These are phyloP conservation scores for Gnatocerus cornutus DNA, from an alignment of 2,888 invertebrate species.

Conservation along the genomic window DNA sequence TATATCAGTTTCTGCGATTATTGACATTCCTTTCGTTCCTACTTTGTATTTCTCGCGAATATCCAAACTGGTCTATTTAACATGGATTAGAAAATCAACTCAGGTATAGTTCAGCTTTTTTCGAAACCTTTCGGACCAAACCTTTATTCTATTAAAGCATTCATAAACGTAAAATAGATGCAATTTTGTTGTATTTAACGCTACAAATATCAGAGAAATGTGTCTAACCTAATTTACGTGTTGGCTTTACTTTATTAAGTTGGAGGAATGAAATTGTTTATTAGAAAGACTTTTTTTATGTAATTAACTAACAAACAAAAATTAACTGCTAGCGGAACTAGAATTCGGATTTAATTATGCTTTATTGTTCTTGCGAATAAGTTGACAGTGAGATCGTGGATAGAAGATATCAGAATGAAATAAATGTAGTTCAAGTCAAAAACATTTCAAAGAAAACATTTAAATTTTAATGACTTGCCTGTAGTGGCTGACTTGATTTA, in stretches of 20 bases:
- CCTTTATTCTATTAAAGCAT: constrained; percentile 19
- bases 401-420: too few relatives aligned
- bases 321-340: too few relatives aligned
- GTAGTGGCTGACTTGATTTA: too few relatives aligned
- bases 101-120: constrained; percentile 26
- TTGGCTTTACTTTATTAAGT: neutral
- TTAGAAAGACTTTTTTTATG: too few relatives aligned
- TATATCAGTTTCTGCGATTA: constrained; percentile 33
- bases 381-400: too few relatives aligned
- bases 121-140: constrained; percentile 2
- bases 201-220: constrained; percentile 1
- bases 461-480: too few relatives aligned
- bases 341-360: too few relatives aligned
- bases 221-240: neutral
- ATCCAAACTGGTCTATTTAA: constrained; percentile 37
- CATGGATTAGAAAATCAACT: constrained; percentile 30
- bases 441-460: too few relatives aligned
- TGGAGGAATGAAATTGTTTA: constrained; percentile 4
- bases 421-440: too few relatives aligned
- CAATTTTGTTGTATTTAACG: constrained; percentile 26
- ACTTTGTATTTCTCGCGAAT: constrained; percentile 38
- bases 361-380: too few relatives aligned
- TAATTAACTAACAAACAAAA: too few relatives aligned
- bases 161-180: constrained; percentile 21
- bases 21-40: constrained; percentile 29